These are phyloP conservation scores for Esox masquinongy DNA, from an alignment of 2,797 vertebrate genomes.

Conservation along the genomic window DNA sequence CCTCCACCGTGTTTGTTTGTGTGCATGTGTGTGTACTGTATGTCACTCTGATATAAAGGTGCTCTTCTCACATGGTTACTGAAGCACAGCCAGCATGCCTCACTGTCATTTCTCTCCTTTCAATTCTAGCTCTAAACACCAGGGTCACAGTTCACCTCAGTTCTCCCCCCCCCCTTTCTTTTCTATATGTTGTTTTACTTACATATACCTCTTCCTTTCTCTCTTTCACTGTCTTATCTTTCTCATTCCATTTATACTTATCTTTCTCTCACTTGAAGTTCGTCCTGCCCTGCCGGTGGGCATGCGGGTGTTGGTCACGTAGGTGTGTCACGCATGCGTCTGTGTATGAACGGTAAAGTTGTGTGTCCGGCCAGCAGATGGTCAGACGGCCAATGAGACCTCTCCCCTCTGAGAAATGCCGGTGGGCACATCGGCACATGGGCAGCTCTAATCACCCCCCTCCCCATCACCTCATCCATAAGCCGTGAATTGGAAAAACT, in stretches of 20 bases:
- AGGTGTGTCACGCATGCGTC: constrained; percentile 33
- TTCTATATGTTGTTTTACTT: constrained; percentile 13
- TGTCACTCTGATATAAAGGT: neutral
- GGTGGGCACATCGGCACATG: constrained; percentile 57
- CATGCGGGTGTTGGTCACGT: neutral
- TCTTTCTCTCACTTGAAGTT: neutral
- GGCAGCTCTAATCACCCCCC: neutral
- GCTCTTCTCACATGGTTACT: constrained; percentile 38
- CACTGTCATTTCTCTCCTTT: constrained; percentile 49
- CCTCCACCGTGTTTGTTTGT: neutral
- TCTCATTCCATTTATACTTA: neutral
- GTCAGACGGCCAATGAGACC: constrained; percentile 67
- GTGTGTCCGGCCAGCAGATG: constrained; percentile 71
- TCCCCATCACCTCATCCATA: neutral
- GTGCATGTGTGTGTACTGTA: neutral
- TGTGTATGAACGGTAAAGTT: constrained; percentile 70
- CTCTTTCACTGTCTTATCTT: neutral
- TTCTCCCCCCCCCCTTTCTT: constrained; percentile 6
- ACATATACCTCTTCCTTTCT: constrained; percentile 35
- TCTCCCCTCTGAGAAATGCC: constrained; percentile 53
- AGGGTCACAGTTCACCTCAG: constrained; percentile 61
- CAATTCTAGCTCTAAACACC: constrained; percentile 47
- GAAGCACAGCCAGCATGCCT: constrained; percentile 51
- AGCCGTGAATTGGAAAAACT: constrained; percentile 8
- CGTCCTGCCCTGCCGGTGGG: neutral